Evolutionary conservation across 2,113 vertebrate species (phyloP), one percentile per base, ranked within the genome.

Genomic region (Spheniscus mendiculus): DNA sequence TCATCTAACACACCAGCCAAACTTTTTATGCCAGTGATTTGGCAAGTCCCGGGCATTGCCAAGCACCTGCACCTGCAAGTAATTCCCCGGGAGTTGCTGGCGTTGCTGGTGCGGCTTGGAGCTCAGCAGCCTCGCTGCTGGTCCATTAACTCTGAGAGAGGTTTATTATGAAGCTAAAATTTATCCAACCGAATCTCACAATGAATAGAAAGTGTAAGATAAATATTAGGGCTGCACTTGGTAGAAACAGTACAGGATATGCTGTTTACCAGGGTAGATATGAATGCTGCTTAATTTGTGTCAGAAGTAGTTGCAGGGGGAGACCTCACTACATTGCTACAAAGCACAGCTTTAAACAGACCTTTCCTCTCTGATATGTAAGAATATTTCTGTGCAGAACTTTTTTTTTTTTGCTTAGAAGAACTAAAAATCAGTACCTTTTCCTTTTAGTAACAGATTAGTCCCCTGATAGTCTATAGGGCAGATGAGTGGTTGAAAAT

Each of bases 21-120:
- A 72, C 65, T 87, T 87, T 93, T 92, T 69, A 92, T 89, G 62
- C 65, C 66, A 29, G 59, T 65, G 63, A 38, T 76, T 92, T 92
- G 96, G 94, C 86, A 81, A 92, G 83, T 10, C 10, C 73, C 0
- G 0, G 1, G 53, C 27, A 38, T 4, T 85, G 83, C 87, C 89
- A 74, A 97, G 52, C 72, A 44, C 25, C 70, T 87, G 93, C 96
- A 97, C 95, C 96, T 97, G 97, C 93, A 92, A 93, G 65, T 87
- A 89, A 89, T 97, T 96, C 87, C 77, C 84, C 4, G 5, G 88
- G 80, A 96, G 49, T 5, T 0, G 2, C 76, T 90, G 92, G 90
- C 13, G 0, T 25, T 36, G 65, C 50, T 79, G 62, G 36, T 81
- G 53, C 12, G 6, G 63, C 49, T 85, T 82, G 87, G 87, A 93